Base-by-base conservation (phyloP, 2,888 invertebrate genomes). In the Germaria angustata region DNA sequence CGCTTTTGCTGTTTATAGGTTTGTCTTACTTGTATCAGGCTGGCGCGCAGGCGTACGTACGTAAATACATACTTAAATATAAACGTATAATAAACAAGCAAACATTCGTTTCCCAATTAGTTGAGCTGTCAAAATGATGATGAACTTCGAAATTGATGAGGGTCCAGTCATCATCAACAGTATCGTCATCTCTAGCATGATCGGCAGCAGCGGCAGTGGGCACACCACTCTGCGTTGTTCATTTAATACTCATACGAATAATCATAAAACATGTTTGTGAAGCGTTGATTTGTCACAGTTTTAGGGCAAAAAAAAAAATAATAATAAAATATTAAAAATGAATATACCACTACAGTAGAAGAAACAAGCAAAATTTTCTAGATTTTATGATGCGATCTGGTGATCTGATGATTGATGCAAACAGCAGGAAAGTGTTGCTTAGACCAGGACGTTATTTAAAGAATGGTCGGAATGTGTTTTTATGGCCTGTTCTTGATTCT, bases 61-160 rank as follows among this genome's bases (percentile, higher is more conserved):
- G 3, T 46, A 46, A 11, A 22, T 2, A 36, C 34, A 17, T 13
- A 55, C 34, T n/a, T n/a, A n/a, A n/a, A n/a, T n/a, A n/a, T n/a
- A n/a, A n/a, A n/a, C n/a, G n/a, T n/a, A n/a, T n/a, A n/a, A n/a
- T n/a, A n/a, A 63, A 69, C 63, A 76, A 76, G 41, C 61, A 72
- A 76, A 65, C 49, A 81, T 79, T 85, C 87, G 87, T 88, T 88
- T 88, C 87, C 89, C 89, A 89, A 89, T 89, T 89, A 89, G 89
- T 86, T 87, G 88, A 88, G 88, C 88, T 89, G 89, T 89, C 89
- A 89, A 85, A 89, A 89, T 88, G 89, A 88, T 88, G 89, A 88
- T 87, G 88, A 88, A 71, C 81, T 78, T 69, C 69, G 71, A 75
- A 71, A 84, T 89, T 89, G 89, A 89, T 89, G 89, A 89, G 89